These are phyloP conservation scores for Conistra vaccinii DNA, from an alignment of 2,888 invertebrate genomes.

Conservation along the genomic window DNA sequence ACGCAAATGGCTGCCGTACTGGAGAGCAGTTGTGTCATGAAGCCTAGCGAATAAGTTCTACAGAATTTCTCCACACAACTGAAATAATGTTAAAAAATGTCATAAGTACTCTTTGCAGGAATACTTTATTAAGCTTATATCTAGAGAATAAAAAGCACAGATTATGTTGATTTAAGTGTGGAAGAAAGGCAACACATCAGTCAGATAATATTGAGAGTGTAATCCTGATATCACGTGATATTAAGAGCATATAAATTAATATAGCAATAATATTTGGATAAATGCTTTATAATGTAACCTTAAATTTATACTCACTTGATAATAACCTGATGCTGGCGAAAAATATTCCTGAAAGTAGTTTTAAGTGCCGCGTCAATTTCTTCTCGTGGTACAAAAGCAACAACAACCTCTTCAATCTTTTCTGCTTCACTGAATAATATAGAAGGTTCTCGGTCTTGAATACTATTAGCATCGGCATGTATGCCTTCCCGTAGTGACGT, in stretches of 20 bases:
- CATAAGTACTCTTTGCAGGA: too few relatives aligned
- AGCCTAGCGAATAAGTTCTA: slow-evolving; percentile 85
- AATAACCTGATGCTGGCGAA: slow-evolving; percentile 84
- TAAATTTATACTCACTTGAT: slow-evolving; percentile 78
- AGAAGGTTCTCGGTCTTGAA: slow-evolving; percentile 37
- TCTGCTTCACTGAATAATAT: slow-evolving; percentile 20
- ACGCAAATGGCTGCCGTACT: slow-evolving; percentile 89
- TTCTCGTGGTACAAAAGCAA: slow-evolving; percentile 71
- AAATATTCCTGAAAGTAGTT: slow-evolving; percentile 77
- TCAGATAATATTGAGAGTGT: too few relatives aligned
- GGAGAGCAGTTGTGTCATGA: slow-evolving; percentile 87
- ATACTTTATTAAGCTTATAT: too few relatives aligned
- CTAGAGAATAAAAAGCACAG: too few relatives aligned
- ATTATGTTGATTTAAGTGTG: too few relatives aligned
- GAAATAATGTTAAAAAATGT: slow-evolving; percentile 44
- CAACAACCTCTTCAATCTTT: slow-evolving; percentile 73
- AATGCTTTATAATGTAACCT: background rate
- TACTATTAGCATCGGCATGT: slow-evolving; percentile 59
- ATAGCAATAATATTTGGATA: background rate
- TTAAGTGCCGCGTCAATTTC: slow-evolving; percentile 81
- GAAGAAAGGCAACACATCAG: too few relatives aligned
- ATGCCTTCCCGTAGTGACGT: slow-evolving; percentile 67
- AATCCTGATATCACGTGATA: too few relatives aligned
- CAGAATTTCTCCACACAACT: slow-evolving; percentile 87
- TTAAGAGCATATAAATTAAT: too few relatives aligned